Evolutionary conservation across 2,888 invertebrate genomes (phyloP), one percentile per base, ranked within the genome.

Genomic region (Colostygia pectinataria): DNA sequence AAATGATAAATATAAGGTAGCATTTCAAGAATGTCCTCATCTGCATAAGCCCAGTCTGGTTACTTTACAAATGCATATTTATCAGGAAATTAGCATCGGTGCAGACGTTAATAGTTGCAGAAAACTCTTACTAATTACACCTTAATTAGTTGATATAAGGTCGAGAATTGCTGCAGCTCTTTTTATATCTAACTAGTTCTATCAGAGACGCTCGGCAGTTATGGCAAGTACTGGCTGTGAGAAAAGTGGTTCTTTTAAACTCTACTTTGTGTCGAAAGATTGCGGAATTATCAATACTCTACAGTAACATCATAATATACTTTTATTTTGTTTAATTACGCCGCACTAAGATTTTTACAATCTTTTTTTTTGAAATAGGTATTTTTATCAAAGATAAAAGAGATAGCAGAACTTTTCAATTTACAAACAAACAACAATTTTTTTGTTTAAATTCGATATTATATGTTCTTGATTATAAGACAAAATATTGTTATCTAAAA

Each of bases 21-120:
- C 13, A 23, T 40, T 31, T 40, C 20, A 23, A 20, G 31, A 40
- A 40, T 29, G 29, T 7, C 23, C 13, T 29, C 20, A 10, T 39
- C 10, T 23, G 25, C 24, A 32, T 31, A 32, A 32, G 9, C 24
- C 32, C 14, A 25, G 10, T 32, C 31, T 8, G 10, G 32, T 23
- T 40, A 40, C 39, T 31, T 29, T 23, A 40, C 20, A 41, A 41
- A 41, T 37, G 47, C 45, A 52, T 42, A 20, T 18, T 40, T 39
- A 39, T 27, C 32, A 12, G 7, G 10, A 23, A 41, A 47, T 42
- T 49, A 49, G 48, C 42, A 45, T 45, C 38, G 12, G 9, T n/a
- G 23, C 24, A 32, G 31, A 38, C 24, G 32, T 38, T 44, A 45
- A 38, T 32, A 25, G 38, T 38, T 18, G 24, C n/a, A 25, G 38